phyloP scores from a whole-genome alignment of 2,797 vertebrate species.

The Acrossocheilus wenchowensis region DNA sequence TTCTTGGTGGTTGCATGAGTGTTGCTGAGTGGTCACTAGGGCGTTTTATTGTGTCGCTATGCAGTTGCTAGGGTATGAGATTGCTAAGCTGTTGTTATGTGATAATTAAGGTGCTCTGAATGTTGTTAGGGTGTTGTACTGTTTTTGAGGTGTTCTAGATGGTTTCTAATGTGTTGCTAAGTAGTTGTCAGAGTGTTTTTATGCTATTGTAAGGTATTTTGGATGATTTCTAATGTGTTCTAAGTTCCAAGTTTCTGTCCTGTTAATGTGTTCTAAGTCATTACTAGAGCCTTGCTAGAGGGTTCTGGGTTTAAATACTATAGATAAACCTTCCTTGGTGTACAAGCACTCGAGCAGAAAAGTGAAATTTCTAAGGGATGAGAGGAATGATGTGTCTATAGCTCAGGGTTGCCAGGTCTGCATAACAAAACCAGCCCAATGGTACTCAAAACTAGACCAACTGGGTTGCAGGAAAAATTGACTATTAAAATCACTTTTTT shows the following conservation, averaged over 20 bases:
- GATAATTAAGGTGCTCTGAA: background rate
- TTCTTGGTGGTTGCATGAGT: too few species aligned
- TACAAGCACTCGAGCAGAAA: background rate
- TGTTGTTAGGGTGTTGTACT: background rate
- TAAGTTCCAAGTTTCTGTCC: background rate
- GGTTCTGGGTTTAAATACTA: background rate
- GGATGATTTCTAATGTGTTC: background rate
- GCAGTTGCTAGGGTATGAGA: background rate
- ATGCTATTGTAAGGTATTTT: background rate
- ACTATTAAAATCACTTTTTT: background rate
- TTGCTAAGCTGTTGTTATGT: background rate
- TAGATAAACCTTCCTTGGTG: background rate
- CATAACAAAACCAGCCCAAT: background rate
- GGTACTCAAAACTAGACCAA: background rate
- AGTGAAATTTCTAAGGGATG: background rate
- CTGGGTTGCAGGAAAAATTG: background rate
- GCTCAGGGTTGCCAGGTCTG: conserved; percentile 4
- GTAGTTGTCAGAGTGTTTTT: background rate
- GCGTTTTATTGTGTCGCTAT: background rate
- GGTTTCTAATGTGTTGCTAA: background rate
- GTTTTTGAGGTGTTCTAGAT: background rate
- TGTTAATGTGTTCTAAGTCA: background rate
- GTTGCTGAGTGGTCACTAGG: too few species aligned
- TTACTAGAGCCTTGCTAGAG: background rate
- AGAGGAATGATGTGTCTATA: background rate